These are phyloP conservation scores for Coccyzus lansbergi DNA, from an alignment of 2,797 vertebrate genomes.

Conservation along the genomic window DNA sequence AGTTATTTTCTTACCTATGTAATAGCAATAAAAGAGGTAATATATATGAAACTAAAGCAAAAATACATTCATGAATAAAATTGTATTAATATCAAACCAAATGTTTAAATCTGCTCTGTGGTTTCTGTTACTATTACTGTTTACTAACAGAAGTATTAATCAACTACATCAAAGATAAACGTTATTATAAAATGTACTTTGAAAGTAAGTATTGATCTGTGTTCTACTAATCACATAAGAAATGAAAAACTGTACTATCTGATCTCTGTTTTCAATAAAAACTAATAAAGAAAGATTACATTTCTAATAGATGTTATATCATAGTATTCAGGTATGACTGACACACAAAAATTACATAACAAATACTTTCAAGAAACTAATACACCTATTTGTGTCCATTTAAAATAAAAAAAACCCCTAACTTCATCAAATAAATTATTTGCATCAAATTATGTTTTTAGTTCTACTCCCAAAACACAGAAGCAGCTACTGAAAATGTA, in stretches of 20 bases:
- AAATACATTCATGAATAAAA: background rate
- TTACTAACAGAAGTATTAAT: background rate
- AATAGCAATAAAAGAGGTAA: background rate
- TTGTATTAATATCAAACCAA: background rate
- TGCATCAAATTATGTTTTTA: background rate
- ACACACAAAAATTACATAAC: background rate
- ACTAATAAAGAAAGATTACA: background rate
- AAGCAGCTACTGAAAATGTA: background rate
- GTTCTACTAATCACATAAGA: background rate
- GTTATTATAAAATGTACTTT: background rate
- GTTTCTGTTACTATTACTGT: background rate
- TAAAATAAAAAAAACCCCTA: background rate
- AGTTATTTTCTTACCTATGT: background rate
- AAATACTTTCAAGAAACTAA: background rate
- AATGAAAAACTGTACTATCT: background rate
- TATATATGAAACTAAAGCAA: background rate
- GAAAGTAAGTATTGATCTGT: background rate
- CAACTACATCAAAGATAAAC: background rate
- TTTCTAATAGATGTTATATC: background rate
- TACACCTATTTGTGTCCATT: background rate
- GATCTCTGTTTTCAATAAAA: background rate
- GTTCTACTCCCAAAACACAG: slow-evolving; percentile 11
- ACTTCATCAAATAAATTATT: slow-evolving; percentile 21
- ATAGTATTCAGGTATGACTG: background rate
- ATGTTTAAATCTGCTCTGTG: background rate